Evolutionary conservation across 2,113 vertebrate species (phyloP).

Genomic region (Calypte anna): DNA sequence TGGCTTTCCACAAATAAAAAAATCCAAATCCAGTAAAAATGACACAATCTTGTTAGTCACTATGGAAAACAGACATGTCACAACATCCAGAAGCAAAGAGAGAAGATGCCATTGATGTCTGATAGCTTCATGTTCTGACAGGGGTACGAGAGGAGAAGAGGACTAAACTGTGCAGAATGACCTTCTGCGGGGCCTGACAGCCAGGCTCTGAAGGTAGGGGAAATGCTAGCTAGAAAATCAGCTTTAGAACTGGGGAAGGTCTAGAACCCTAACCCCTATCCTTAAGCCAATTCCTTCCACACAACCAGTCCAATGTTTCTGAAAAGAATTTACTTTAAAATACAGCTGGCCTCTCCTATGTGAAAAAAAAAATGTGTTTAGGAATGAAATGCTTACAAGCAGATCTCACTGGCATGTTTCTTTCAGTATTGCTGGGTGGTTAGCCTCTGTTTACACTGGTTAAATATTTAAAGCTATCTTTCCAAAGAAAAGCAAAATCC

Average conservation of each 20-base stretch:
- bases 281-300: not conserved
- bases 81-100: not conserved
- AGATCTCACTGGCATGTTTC: not conserved
- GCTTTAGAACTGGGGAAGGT: not conserved
- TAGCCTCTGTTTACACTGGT: constrained; percentile 32
- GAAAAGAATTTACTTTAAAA: not conserved
- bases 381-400: not conserved
- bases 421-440: constrained; percentile 11
- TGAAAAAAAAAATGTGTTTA: not conserved
- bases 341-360: not conserved
- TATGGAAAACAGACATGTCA: not conserved
- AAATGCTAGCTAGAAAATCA: not conserved
- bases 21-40: constrained; percentile 22
- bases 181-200: not conserved
- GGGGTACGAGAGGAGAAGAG: not conserved
- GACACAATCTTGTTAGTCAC: not conserved
- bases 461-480: constrained; percentile 41
- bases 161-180: not conserved
- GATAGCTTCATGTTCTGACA: not conserved
- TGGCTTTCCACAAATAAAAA: not conserved
- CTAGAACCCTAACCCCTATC: not conserved
- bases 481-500: constrained; percentile 26
- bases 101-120: not conserved
- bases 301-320: not conserved
- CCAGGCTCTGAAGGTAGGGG: not conserved